Evolutionary conservation across 2,113 vertebrate species (phyloP).

Genomic region (Eulemur macaco): DNA sequence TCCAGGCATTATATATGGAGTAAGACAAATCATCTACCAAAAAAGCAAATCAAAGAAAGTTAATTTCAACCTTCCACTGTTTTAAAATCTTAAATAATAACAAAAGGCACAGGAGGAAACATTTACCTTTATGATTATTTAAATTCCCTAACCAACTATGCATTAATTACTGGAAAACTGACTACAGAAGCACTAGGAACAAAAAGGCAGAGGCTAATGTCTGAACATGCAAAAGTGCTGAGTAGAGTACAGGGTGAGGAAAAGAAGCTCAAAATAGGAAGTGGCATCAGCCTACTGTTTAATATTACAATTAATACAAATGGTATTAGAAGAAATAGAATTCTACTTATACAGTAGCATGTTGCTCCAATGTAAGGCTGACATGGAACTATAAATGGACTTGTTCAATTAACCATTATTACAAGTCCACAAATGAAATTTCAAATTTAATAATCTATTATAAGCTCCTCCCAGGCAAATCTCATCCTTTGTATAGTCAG

Average conservation of each 20-base stretch:
- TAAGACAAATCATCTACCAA: not conserved
- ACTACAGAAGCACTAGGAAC: not conserved
- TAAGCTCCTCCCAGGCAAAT: not conserved
- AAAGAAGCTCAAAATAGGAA: not conserved
- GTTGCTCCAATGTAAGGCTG: not conserved
- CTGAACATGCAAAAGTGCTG: not conserved
- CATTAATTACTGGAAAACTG: not conserved
- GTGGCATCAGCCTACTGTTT: not conserved
- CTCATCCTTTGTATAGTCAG: not conserved
- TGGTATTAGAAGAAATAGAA: not conserved
- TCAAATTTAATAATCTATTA: constrained; percentile 15
- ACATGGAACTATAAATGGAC: not conserved
- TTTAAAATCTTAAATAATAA: constrained; percentile 1
- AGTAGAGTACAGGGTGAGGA: not conserved
- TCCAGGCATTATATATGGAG: not conserved
- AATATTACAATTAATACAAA: not conserved
- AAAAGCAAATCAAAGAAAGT: constrained; percentile 21
- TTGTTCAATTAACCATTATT: not conserved
- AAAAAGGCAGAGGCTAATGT: not conserved
- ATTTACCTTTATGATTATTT: constrained; percentile 43
- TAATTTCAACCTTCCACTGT: not conserved
- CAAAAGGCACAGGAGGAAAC: not conserved
- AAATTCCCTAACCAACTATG: not conserved
- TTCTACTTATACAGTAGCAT: constrained; percentile 20
- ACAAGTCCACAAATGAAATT: not conserved